These are phyloP conservation scores for Gracilinanus agilis DNA, from an alignment of 2,113 vertebrate species.

Conservation along the genomic window DNA sequence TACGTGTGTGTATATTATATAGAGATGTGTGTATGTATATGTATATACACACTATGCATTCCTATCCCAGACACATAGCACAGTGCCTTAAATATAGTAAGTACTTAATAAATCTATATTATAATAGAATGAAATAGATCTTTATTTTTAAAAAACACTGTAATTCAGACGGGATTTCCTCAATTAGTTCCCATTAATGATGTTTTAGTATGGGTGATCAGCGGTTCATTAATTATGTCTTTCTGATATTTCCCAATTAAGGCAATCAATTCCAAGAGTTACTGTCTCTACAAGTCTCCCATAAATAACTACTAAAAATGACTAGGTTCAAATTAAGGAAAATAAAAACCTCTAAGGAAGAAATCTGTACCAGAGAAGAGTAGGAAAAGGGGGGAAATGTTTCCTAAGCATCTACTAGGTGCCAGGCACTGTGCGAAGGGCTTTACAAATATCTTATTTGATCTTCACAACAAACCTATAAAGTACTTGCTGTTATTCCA, in stretches of 20 bases:
- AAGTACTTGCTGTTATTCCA: background rate
- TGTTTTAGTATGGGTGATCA: background rate
- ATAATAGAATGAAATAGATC: constrained; percentile 8
- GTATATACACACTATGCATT: background rate
- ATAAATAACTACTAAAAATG: background rate
- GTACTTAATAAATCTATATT: background rate
- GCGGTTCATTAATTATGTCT: background rate
- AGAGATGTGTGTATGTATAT: too few relatives aligned
- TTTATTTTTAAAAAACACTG: constrained; percentile 9
- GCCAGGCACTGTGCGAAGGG: background rate
- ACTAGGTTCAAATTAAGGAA: constrained; percentile 9
- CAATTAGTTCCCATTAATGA: constrained; percentile 2
- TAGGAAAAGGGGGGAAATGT: background rate
- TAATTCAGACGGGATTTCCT: constrained; percentile 28
- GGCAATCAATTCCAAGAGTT: background rate
- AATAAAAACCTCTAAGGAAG: constrained; percentile 13
- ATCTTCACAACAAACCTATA: background rate
- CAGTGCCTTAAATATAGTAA: background rate
- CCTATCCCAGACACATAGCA: background rate
- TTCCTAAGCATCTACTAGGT: background rate
- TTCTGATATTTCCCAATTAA: background rate
- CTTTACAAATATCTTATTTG: background rate
- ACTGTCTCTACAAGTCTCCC: background rate
- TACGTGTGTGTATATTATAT: background rate
- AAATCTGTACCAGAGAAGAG: background rate